Percentiles rank a stretch among this genome's conserved stretches.
phyloP scores from a whole-genome alignment of 2,113 vertebrate genomes.

The Ancistrus triradiatus region DNA sequence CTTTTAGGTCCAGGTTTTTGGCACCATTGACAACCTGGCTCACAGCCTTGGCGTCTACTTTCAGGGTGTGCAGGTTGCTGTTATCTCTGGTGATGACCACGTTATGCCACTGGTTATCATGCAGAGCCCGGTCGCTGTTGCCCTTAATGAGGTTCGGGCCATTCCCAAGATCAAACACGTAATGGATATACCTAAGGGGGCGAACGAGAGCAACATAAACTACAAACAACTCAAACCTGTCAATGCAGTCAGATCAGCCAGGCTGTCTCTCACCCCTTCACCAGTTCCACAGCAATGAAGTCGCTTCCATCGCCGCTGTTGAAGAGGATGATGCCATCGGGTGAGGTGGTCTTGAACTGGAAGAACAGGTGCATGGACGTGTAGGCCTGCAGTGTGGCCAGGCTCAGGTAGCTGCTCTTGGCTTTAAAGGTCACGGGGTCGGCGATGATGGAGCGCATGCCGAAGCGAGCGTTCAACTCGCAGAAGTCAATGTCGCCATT shows the following conservation, averaged over 20 bases:
- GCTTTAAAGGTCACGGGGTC: conserved; percentile 97
- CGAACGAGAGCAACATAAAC: background rate
- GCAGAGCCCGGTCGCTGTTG: conserved; percentile 86
- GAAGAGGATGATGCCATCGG: conserved; percentile 95
- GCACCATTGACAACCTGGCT: conserved; percentile 96
- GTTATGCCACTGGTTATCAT: conserved; percentile 98
- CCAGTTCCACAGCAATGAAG: conserved; percentile 94
- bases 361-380: conserved; percentile 99
- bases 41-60: conserved; percentile 87
- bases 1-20: conserved; percentile 98
- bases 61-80: conserved; percentile 93
- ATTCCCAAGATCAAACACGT: conserved; percentile 97
- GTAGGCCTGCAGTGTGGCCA: conserved; percentile 95
- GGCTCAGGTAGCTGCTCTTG: conserved; percentile 94
- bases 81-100: conserved; percentile 95
- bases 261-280: conserved; percentile 80
- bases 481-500: conserved; percentile 97
- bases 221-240: background rate
- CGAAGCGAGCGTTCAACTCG: conserved; percentile 94
- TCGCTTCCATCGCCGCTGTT: conserved; percentile 85
- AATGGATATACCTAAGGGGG: conserved; percentile 86
- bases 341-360: conserved; percentile 96
- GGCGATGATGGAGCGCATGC: conserved; percentile 92
- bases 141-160: conserved; percentile 96
- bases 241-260: background rate